Base-by-base conservation (phyloP, 2,888 invertebrate species). In the Perizoma flavofasciatum region DNA sequence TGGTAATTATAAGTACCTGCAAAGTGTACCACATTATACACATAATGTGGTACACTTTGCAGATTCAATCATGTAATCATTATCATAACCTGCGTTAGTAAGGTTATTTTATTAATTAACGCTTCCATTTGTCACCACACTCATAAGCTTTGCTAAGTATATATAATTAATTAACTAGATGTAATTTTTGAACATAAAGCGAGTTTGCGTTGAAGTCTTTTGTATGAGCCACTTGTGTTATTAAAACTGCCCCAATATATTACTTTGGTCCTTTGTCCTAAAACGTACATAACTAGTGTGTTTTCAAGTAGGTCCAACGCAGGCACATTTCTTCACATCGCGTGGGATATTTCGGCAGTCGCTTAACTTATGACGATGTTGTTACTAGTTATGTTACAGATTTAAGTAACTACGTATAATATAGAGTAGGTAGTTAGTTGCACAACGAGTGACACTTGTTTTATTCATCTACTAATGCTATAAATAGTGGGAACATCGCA, bases 151-250 rank as follows among this genome's bases (percentile, higher is more conserved):
- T 22, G 22, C 22, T 22, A 22, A 22, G 22, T 22, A 22, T 22
- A 22, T 22, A 22, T 22, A 22, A 22, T 22, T 22, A 22, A 2
- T 22, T 22, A 22, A 22, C 22, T 22, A 22, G 37, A 37, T 37
- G 6, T 34, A 7, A 10, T 6, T 9, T 34, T 48, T 33, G n/a
- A 39, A 11, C 43, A 49, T 40, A 49, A 11, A 9, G 34, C 43
- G 45, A 37, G 50, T 55, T 65, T 70, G 69, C 78, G 79, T 79
- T 79, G 74, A 79, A 71, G 71, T 80, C 79, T 77, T 78, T 78
- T 80, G 67, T 71, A 68, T 34, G 68, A 33, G 41, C 9, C 8
- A 37, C 10, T 6, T 22, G 49, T 45, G 4, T 22, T 37, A 35
- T 35, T 2, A 22, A 22, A 22, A 22, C 22, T 22, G 3, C 22